Conservation (phyloP, 2,113 vertebrate genomes). For the Hiodon alosoides region DNA sequence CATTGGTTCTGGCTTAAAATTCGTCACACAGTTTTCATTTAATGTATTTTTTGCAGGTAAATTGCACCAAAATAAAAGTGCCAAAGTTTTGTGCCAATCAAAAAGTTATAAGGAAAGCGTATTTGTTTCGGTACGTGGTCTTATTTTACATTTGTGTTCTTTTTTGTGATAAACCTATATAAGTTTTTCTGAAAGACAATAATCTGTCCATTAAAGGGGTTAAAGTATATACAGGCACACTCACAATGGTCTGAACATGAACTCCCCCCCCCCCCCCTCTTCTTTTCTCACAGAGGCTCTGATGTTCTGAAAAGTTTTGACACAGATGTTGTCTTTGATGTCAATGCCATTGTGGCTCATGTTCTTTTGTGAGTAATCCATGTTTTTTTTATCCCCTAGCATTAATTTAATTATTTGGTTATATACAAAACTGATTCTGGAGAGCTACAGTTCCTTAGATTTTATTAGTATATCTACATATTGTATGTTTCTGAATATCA, state of each 20-base stretch:
- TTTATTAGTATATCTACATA: too few species aligned
- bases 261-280: constrained; percentile 7
- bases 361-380: constrained; percentile 82
- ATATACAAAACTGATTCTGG: too few species aligned
- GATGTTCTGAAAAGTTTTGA: constrained; percentile 76
- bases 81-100: constrained; percentile 73
- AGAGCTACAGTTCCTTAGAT: too few species aligned
- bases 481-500: too few species aligned
- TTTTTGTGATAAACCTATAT: not conserved
- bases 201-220: too few species aligned
- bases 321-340: constrained; percentile 79
- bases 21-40: not conserved
- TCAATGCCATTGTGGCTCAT: constrained; percentile 82
- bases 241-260: not conserved
- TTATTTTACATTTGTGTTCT: not conserved
- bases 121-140: constrained; percentile 79
- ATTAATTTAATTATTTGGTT: too few species aligned
- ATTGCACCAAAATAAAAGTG: constrained; percentile 66
- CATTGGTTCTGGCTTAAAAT: not conserved
- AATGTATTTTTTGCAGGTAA: constrained; percentile 62
- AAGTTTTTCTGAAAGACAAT: not conserved
- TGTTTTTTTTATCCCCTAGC: not conserved
- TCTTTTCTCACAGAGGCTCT: constrained; percentile 57
- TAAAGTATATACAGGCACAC: not conserved
- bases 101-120: constrained; percentile 62